Percentiles rank a stretch among this genome's conserved stretches.
phyloP scores from a whole-genome alignment of 2,113 vertebrate genomes.

The Dicaeum eximium region DNA sequence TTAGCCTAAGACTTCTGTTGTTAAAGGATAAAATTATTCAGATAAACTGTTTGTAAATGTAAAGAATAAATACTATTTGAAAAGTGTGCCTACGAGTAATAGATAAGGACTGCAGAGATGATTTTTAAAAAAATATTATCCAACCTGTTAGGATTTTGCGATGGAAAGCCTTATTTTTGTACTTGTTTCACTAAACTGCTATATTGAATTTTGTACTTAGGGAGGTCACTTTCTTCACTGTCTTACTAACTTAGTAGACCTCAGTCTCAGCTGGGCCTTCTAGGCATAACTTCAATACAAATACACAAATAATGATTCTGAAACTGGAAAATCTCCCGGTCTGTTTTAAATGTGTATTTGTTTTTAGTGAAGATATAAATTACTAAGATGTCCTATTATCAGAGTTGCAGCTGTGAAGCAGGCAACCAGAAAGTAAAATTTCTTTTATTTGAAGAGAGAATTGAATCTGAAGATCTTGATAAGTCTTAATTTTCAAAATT shows the following conservation, averaged over 20 bases:
- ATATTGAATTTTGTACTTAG: background rate
- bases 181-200: background rate
- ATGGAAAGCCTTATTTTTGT: background rate
- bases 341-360: background rate
- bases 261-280: background rate
- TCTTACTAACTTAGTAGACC: conserved; percentile 12
- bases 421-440: background rate
- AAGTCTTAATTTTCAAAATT: background rate
- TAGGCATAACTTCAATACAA: conserved; percentile 29
- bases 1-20: conserved; percentile 26
- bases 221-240: conserved; percentile 4
- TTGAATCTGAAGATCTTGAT: background rate
- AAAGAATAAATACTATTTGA: background rate
- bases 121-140: background rate
- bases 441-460: background rate
- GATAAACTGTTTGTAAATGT: conserved; percentile 16
- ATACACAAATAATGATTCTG: conserved; percentile 1
- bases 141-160: background rate
- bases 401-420: background rate
- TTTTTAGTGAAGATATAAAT: background rate
- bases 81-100: background rate
- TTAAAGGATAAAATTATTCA: conserved; percentile 29
- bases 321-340: background rate
- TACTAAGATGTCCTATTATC: background rate
- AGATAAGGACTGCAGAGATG: background rate